Evolutionary conservation across 2,113 vertebrate species (phyloP), one percentile per base, ranked within the genome.

Genomic region (Ammodytes dubius): DNA sequence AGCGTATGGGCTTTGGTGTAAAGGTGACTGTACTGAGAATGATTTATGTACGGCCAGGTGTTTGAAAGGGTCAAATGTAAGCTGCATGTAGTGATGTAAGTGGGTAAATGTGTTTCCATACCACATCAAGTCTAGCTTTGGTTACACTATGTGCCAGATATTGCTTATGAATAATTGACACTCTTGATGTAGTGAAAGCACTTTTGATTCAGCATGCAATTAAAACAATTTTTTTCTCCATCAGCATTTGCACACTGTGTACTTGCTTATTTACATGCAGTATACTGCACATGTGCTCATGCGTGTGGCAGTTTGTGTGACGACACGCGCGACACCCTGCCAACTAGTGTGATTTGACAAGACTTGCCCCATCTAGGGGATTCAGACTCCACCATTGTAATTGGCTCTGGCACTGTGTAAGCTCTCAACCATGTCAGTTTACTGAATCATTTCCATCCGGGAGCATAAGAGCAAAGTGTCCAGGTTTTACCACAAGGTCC

Each of bases 361-460:
- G 59, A 77, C 87, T 79, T 70, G 50, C 63, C 85, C 82, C 83
- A 85, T 88, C 90, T 87, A 82, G 82, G 75, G 80, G 82, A 76
- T 86, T 88, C 66, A 57, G 70, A 74, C 71, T 86, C 79, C 80
- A 77, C 80, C 59, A 69, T 82, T 74, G 74, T 88, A 87, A 90
- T 90, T 59, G 40, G 70, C 78, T 81, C 85, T 90, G 83, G 87
- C 91, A 84, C 70, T 2, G 11, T 65, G 75, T 40, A 17, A 84
- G 76, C 70, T 70, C 74, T 77, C 73, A 58, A 53, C 81, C 75
- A 79, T 42, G 77, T 73, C 74, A 70, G 46, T 70, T 84, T 87
- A 82, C 76, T 80, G 68, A 77, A 85, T 79, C 68, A 63, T 81
- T 89, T 82, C 7, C 42, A 77, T 88, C 83, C 79, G 68, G 59